phyloP scores from a whole-genome alignment of 1,140 invertebrate species.

The Hesperophylax magnus region DNA sequence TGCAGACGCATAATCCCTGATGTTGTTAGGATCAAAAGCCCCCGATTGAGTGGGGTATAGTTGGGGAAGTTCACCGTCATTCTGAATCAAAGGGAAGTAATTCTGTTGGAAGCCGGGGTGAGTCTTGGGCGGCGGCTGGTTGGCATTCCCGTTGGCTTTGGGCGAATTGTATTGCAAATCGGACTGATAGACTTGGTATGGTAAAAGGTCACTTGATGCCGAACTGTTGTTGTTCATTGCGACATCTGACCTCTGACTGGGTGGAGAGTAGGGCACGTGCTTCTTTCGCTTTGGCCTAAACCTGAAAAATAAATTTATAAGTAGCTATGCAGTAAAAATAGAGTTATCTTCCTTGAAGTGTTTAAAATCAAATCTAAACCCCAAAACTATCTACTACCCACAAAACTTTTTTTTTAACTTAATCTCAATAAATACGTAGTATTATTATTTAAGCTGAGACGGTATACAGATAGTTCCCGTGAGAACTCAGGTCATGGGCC shows the following conservation, averaged over 20 bases:
- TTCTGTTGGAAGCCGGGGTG: slow-evolving; percentile 1
- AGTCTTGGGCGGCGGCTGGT: not conserved
- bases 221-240: not conserved
- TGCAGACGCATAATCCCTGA: not conserved
- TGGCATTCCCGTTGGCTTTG: slow-evolving; percentile 40
- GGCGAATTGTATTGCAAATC: slow-evolving; percentile 43
- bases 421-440: not conserved
- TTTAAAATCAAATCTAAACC: not conserved
- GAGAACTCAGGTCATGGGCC: no score
- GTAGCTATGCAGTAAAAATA: not conserved
- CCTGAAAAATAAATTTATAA: slow-evolving; percentile 57
- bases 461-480: no score
- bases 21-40: slow-evolving; percentile 15
- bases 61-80: slow-evolving; percentile 2
- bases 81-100: not conserved
- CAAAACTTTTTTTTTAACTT: no score
- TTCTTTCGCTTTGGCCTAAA: slow-evolving; percentile 75
- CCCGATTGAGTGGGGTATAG: not conserved
- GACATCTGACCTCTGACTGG: slow-evolving; percentile 20
- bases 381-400: no score
- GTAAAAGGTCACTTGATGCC: not conserved
- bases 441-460: no score
- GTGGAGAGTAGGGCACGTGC: slow-evolving; percentile 58
- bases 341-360: not conserved
- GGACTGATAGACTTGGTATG: slow-evolving; percentile 34